Evolutionary conservation across 2,113 vertebrate genomes (phyloP).

Genomic region (Spizaetus ornatus): DNA sequence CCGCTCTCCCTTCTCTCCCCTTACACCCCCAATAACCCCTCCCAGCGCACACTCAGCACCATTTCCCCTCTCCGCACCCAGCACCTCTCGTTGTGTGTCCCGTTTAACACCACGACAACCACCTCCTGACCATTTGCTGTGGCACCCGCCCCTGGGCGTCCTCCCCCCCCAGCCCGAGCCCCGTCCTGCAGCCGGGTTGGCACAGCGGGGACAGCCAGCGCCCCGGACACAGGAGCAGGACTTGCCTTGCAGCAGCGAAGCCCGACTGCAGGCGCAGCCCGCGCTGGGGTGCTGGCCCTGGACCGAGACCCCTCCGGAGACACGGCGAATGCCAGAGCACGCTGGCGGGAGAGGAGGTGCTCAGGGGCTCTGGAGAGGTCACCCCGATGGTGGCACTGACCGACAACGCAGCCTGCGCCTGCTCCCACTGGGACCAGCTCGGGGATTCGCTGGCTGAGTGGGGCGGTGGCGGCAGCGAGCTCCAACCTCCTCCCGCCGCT

Average conservation of each 20-base stretch:
- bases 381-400: background rate
- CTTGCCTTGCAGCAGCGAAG: background rate
- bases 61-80: background rate
- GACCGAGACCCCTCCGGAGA: background rate
- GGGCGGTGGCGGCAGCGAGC: background rate
- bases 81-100: background rate
- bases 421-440: background rate
- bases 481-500: background rate
- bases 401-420: background rate
- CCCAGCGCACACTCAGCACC: background rate
- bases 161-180: too few species aligned
- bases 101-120: background rate
- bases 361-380: background rate
- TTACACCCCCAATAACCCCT: too few species aligned
- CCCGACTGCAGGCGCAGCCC: background rate
- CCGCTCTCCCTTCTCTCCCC: background rate
- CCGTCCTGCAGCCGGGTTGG: background rate
- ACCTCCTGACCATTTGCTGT: fast-evolving
- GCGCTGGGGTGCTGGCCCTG: background rate
- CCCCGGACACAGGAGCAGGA: background rate
- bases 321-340: fast-evolving
- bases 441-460: fast-evolving
- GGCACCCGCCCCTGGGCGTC: background rate
- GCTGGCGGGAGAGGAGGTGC: background rate
- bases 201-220: background rate